phyloP scores from a whole-genome alignment of 2,888 invertebrate genomes.

The Imbricaverruca yamaguchii region DNA sequence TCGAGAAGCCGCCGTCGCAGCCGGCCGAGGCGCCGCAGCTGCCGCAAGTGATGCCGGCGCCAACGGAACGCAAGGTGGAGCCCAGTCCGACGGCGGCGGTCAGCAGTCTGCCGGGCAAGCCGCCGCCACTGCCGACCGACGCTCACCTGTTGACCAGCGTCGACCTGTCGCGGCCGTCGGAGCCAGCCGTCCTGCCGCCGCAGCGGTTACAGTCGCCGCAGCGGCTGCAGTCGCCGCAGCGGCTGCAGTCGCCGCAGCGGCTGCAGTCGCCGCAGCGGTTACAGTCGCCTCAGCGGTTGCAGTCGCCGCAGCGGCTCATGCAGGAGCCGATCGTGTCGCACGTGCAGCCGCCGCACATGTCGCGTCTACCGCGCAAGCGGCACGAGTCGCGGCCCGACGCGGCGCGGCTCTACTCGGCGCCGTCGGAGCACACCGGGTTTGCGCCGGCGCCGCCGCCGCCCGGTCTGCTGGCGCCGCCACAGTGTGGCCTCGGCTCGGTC shows the following conservation, averaged over 20 bases:
- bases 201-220: too few species aligned
- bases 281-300: background rate
- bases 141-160: background rate
- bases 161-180: background rate
- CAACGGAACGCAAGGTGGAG: background rate
- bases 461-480: background rate
- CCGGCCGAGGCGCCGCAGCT: background rate
- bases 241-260: conserved; percentile 7
- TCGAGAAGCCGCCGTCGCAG: too few species aligned
- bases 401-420: background rate
- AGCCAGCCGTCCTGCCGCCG: background rate
- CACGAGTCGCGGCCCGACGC: conserved; percentile 1
- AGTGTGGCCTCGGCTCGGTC: background rate
- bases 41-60: background rate
- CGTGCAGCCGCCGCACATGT: background rate
- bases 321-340: background rate
- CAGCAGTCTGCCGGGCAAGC: conserved; percentile 22
- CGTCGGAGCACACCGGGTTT: background rate
- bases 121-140: conserved; percentile 10
- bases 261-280: background rate
- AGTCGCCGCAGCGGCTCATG: background rate
- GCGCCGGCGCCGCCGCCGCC: conserved; percentile 3
- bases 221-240: background rate
- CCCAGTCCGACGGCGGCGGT: conserved; percentile 18
- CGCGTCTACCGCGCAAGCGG: background rate